These are phyloP conservation scores for Cochlearius cochlearius DNA, from an alignment of 2,113 vertebrate species.

Conservation along the genomic window DNA sequence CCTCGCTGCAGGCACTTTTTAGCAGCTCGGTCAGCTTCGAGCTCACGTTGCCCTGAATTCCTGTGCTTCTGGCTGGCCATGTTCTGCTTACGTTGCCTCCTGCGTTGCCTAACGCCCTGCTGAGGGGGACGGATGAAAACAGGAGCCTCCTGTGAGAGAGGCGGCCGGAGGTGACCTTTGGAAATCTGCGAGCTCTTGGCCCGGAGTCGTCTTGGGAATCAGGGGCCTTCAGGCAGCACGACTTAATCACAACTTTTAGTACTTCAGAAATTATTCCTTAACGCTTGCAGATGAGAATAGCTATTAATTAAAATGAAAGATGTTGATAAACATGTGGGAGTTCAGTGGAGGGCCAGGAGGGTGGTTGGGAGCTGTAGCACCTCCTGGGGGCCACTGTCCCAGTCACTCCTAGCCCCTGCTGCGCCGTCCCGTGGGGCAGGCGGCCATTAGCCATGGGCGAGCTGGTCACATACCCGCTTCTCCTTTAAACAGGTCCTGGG, in stretches of 20 bases:
- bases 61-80: neutral
- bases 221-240: neutral
- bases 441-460: accelerated
- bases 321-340: neutral
- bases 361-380: too few relatives aligned
- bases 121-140: neutral
- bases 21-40: neutral
- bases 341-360: neutral
- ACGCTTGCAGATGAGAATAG: neutral
- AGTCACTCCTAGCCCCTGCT: too few relatives aligned
- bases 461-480: neutral
- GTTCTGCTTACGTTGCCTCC: neutral
- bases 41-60: neutral
- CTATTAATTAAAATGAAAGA: neutral
- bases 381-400: accelerated
- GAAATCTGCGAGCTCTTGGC: neutral
- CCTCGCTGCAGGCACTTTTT: neutral
- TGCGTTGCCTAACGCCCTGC: neutral
- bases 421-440: accelerated
- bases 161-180: neutral
- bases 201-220: neutral
- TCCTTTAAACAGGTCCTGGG: neutral
- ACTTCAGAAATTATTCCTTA: neutral
- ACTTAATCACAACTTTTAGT: neutral
- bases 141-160: neutral